A percentile compares a stretch with the other conserved stretches of the same genome.
Evolutionary conservation across 2,888 invertebrate genomes (phyloP).

Genomic region (Tetragnatha montana): DNA sequence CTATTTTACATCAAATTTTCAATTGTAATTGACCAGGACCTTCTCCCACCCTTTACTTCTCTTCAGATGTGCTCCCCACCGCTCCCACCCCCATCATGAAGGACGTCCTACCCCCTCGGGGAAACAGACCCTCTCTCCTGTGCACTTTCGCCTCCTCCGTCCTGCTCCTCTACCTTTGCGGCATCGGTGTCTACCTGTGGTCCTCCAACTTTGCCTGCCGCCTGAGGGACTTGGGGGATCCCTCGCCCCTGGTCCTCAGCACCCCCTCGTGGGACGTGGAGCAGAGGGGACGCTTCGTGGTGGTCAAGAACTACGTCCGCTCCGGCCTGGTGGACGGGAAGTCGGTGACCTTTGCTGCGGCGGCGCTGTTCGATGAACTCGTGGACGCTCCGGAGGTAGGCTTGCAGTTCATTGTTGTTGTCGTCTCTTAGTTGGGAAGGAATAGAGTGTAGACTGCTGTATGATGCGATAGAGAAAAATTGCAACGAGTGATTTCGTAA

Average conservation of each 20-base stretch:
- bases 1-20: background rate
- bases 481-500: no score
- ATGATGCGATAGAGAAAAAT: no score
- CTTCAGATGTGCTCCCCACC: background rate
- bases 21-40: background rate
- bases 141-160: constrained; percentile 53
- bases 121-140: constrained; percentile 31
- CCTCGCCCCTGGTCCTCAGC: background rate
- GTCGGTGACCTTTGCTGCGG: constrained; percentile 83
- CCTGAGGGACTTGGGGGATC: constrained; percentile 34
- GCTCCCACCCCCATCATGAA: constrained; percentile 11
- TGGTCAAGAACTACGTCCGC: constrained; percentile 69
- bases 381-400: constrained; percentile 81
- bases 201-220: constrained; percentile 55
- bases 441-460: no score
- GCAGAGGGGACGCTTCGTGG: constrained; percentile 64
- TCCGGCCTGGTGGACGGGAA: constrained; percentile 20
- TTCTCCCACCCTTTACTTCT: background rate
- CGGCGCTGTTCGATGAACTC: constrained; percentile 84
- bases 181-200: constrained; percentile 59
- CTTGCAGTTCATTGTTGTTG: no score
- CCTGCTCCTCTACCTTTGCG: constrained; percentile 58
- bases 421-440: no score
- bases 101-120: background rate
- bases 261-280: constrained; percentile 62